Conservation (phyloP, 2,113 vertebrate genomes). For the Panthera tigris region DNA sequence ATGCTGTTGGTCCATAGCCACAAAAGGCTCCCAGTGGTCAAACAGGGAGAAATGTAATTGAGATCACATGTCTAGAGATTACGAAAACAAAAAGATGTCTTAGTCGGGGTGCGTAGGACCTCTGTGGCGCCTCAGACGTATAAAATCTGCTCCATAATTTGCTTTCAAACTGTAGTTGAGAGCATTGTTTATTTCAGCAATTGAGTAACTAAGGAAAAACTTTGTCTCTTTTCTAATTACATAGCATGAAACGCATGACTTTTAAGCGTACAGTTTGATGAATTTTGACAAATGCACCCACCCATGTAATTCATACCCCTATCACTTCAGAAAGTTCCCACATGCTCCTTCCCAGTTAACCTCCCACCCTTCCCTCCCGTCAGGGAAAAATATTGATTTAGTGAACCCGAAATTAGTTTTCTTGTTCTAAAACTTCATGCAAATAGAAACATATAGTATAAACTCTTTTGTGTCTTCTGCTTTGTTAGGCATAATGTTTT, state of each 20-base stretch:
- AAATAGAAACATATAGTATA: not conserved
- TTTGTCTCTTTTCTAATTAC: not conserved
- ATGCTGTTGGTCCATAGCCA: not conserved
- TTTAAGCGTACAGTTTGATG: not conserved
- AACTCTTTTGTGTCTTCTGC: not conserved
- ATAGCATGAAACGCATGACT: not conserved
- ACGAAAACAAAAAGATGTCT: not conserved
- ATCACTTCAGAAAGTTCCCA: not conserved
- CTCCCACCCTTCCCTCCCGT: not conserved
- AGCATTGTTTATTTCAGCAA: not conserved
- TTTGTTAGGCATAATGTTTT: not conserved
- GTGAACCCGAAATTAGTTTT: not conserved
- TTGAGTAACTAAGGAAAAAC: not conserved
- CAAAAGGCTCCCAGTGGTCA: not conserved
- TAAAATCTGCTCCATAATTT: not conserved
- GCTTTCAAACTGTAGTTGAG: not conserved
- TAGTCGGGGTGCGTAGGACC: not conserved
- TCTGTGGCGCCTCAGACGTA: not conserved
- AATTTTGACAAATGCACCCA: not conserved
- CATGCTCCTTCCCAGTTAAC: not conserved
- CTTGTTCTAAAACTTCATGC: constrained; percentile 9
- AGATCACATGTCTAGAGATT: not conserved
- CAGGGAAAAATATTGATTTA: not conserved
- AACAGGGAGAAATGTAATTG: not conserved
- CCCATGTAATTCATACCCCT: not conserved